Conservation (phyloP, 1,140 invertebrate species). For the Sminthurinus signatus region DNA sequence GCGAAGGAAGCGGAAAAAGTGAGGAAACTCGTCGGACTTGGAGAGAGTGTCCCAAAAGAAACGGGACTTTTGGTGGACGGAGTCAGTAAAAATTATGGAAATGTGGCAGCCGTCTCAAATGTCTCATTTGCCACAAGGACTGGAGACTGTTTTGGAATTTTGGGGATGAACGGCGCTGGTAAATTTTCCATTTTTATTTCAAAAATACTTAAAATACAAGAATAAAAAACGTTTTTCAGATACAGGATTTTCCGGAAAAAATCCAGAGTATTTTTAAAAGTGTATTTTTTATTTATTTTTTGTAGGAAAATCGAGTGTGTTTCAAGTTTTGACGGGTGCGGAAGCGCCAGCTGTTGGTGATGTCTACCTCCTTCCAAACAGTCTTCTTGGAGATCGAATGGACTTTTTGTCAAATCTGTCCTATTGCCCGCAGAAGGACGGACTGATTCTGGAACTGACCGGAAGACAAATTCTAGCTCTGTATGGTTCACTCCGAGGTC, state of each 20-base stretch:
- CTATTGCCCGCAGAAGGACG: not conserved
- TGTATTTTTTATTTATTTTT: too few relatives aligned
- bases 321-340: slow-evolving; percentile 12
- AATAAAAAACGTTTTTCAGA: too few relatives aligned
- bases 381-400: slow-evolving; percentile 45
- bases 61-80: slow-evolving; percentile 14
- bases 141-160: slow-evolving; percentile 15
- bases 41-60: slow-evolving; percentile 1
- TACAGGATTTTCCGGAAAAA: too few relatives aligned
- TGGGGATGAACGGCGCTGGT: not conserved
- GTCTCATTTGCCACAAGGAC: slow-evolving; percentile 1
- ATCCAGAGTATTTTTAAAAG: too few relatives aligned
- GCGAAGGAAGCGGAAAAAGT: slow-evolving; percentile 3
- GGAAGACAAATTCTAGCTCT: not conserved
- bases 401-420: slow-evolving; percentile 30
- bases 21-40: not conserved
- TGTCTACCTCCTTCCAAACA: slow-evolving; percentile 47
- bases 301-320: slow-evolving; percentile 4
- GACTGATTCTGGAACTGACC: slow-evolving; percentile 8
- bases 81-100: slow-evolving; percentile 13
- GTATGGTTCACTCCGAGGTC: not conserved
- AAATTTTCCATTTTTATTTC: too few relatives aligned
- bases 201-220: too few relatives aligned
- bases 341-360: slow-evolving; percentile 11
- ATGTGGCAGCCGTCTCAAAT: not conserved